Base-by-base conservation (phyloP, 2,888 invertebrate genomes). In the Molanna angustata region DNA sequence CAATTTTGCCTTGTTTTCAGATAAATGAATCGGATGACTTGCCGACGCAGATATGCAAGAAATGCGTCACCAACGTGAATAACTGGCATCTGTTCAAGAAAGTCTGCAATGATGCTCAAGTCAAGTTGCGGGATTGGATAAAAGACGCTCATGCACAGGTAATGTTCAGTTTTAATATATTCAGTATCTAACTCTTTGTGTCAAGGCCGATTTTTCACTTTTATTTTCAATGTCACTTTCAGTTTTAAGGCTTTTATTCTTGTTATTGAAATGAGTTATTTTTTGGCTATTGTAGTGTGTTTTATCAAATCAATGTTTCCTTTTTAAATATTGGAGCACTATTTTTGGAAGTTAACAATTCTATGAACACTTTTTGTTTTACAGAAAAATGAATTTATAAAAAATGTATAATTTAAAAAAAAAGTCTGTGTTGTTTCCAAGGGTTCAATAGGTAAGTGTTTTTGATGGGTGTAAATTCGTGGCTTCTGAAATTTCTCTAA, bases 1-100 rank as follows among this genome's bases (percentile, higher is more conserved):
- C 18, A 14, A 13, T 13, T 4, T 21, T 43, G 47, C 57, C 69
- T 70, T 64, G 68, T 69, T 79, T 78, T 64, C 78, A 86, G 86
- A 80, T 86, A 67, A 74, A 69, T 61, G 68, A 74, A 62, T 74
- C 76, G 67, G 86, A 86, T 68, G 81, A 77, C 64, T 65, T 86
- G 65, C 80, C 86, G 18, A 83, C 80, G 16, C 74, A 80, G 69
- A 79, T 86, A 66, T 86, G 86, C 69, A 73, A 73, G 61, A 74
- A 76, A 63, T 86, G 86, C 65, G 67, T 80, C 62, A 74, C 73
- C 63, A 83, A 79, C 72, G 78, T 86, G 61, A 82, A 83, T 64
- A 79, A 78, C 66, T 86, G 85, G 84, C 78, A 83, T 64, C 69
- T 72, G 59, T 86, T 82, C 72, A 85, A 82, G 68, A 73, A 77